phyloP scores from a whole-genome alignment of 2,113 vertebrate genomes.

The Arizona elegans region DNA sequence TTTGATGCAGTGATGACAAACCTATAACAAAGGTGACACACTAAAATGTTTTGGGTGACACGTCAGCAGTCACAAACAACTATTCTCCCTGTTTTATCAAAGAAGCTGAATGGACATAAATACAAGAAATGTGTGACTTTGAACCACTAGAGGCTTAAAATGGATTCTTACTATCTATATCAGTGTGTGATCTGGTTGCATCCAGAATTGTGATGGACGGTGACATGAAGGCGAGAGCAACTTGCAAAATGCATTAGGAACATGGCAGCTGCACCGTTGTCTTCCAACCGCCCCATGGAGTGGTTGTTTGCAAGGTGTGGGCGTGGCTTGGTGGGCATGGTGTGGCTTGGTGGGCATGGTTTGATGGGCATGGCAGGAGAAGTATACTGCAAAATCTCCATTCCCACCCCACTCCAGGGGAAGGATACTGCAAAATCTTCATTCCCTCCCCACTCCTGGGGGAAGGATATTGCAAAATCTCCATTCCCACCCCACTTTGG shows the following conservation, averaged over 20 bases:
- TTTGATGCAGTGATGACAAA: not conserved
- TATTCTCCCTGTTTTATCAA: not conserved
- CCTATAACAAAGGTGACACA: not conserved
- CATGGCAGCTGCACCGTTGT: not conserved
- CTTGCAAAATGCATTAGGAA: not conserved
- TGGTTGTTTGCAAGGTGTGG: no score
- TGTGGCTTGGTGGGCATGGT: no score
- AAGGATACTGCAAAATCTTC: no score
- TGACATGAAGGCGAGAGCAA: not conserved
- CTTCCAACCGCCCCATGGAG: not conserved
- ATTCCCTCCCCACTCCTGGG: no score
- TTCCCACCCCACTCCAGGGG: no score
- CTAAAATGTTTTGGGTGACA: not conserved
- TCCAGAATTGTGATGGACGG: not conserved
- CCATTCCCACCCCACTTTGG: no score
- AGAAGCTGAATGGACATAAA: not conserved
- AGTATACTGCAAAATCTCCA: no score
- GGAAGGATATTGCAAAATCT: no score
- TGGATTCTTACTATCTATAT: not conserved
- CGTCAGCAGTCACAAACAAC: not conserved
- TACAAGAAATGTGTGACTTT: not conserved
- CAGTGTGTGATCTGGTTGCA: not conserved
- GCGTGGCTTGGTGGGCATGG: no score
- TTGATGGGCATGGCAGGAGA: no score
- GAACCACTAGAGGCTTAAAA: not conserved